A percentile compares a stretch with the other conserved stretches of the same genome.
Evolutionary conservation across 2,113 vertebrate genomes (phyloP).

Genomic region (Aptenodytes forsteri): DNA sequence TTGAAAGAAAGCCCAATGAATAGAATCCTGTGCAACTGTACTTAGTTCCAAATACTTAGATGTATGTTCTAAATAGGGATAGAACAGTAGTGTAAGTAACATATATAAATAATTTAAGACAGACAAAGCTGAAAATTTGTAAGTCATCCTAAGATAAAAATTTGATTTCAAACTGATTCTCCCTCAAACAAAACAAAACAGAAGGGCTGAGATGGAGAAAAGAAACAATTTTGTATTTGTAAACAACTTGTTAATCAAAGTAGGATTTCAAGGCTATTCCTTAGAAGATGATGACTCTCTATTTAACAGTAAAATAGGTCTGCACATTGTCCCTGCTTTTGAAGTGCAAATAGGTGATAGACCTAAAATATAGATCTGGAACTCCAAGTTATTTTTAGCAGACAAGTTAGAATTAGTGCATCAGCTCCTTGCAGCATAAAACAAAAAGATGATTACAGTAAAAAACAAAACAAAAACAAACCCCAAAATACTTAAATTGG

Average conservation of each 20-base stretch:
- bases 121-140: background rate
- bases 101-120: background rate
- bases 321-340: constrained; percentile 29
- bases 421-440: background rate
- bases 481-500: background rate
- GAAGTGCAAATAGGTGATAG: constrained; percentile 51
- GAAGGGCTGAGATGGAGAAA: background rate
- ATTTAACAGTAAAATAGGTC: background rate
- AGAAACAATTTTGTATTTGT: background rate
- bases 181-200: background rate
- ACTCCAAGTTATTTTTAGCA: constrained; percentile 23
- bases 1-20: background rate
- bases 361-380: background rate
- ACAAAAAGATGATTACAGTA: background rate
- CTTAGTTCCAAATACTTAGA: background rate
- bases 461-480: background rate
- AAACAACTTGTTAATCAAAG: background rate
- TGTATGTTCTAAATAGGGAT: background rate
- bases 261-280: background rate
- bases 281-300: background rate
- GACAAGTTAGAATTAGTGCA: background rate
- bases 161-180: background rate
- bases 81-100: background rate
- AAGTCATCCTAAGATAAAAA: background rate
- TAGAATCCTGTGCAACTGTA: background rate